A percentile compares a stretch with the other conserved stretches of the same genome.
Conservation (phyloP, 2,888 invertebrate species). For the Bunonema sp. region DNA sequence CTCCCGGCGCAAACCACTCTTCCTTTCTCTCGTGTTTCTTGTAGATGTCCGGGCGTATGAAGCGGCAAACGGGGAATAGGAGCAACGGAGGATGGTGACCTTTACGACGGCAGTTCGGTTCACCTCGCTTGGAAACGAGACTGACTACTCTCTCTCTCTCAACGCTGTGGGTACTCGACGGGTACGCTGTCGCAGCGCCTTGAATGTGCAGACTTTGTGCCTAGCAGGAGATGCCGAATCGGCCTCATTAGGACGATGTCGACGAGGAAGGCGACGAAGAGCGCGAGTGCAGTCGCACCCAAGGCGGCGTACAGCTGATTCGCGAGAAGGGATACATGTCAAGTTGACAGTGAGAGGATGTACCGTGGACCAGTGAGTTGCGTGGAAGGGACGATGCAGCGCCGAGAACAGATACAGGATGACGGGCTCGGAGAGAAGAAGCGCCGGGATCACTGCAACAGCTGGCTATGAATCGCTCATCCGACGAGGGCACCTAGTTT, state of each 20-base stretch:
- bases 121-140: no score
- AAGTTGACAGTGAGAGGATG: slow-evolving; percentile 3
- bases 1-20: no score
- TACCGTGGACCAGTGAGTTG: slow-evolving; percentile 35
- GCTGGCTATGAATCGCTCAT: not conserved
- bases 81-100: no score
- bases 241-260: slow-evolving; percentile 30
- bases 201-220: no score
- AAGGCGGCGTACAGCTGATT: slow-evolving; percentile 27
- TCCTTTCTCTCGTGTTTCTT: no score
- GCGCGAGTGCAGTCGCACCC: slow-evolving; percentile 21
- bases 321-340: not conserved
- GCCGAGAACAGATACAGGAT: slow-evolving; percentile 38
- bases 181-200: no score
- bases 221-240: no score
- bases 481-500: slow-evolving; percentile 8
- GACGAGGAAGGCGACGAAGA: slow-evolving; percentile 21
- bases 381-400: slow-evolving; percentile 35
- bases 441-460: slow-evolving; percentile 5
- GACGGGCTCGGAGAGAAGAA: slow-evolving; percentile 34
- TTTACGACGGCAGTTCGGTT: no score
- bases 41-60: no score
- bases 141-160: no score
- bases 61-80: no score
- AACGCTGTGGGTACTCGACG: no score